Base-by-base conservation (phyloP, 2,113 vertebrate species). In the Etia nguti region DNA sequence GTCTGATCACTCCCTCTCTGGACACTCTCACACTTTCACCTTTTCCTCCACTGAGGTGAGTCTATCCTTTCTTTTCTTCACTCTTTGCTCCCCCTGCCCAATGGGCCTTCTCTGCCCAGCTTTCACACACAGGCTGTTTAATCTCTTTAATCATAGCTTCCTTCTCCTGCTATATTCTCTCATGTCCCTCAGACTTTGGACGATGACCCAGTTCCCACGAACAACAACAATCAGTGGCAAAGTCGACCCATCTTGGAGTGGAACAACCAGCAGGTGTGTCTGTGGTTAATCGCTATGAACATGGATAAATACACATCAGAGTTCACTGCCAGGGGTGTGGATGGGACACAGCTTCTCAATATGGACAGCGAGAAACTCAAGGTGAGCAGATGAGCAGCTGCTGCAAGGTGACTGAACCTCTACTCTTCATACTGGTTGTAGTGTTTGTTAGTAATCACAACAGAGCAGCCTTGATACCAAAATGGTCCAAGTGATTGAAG, bases 31-130 rank as follows among this genome's bases (percentile, higher is more conserved):
- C 94, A 97, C 95, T 96, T 97, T 96, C 92, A 97, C 96, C 95
- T 98, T 98, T 96, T 98, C 97, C 89, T 98, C 98, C 93, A 96
- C 97, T 86, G 97, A 98, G 98, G 97, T 98, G 97, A 98, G 97
- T 82, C 90, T 89, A 59, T 92, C 56, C 80, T 68, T 79, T 36
- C 73, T 22, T 65, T 65, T 22, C 34, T 65, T 22, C 60, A 38
- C 18, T 1, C 56, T 24, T 70, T 15, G n/a, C 60, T n/a, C 0
- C 3, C 11, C 2, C 29, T 2, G 6, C 11, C 62, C 18, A 2
- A 2, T 0, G 34, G 22, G 55, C 43, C 6, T 26, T 57, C 22
- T 81, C 79, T 26, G 3, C n/a, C 31, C 26, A n/a, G 11, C 56
- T 60, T 82, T 52, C 75, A 12, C 15, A 26, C 55, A 50, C 2